These are phyloP conservation scores for Epicauta chinensis DNA, from an alignment of 1,140 invertebrate species.

Conservation along the genomic window DNA sequence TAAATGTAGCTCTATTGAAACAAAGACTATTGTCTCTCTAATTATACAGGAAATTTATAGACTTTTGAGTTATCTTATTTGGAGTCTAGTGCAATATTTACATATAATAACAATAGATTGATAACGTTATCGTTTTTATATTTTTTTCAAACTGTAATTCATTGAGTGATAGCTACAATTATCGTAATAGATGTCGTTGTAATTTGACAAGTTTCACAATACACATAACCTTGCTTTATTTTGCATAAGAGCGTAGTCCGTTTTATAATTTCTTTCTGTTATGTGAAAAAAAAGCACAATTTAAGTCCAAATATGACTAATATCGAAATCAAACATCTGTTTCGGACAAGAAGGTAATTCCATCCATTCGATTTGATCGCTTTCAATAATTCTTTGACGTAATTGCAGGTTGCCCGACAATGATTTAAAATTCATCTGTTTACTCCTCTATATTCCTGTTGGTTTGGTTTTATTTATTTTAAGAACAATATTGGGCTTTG, in stretches of 20 bases:
- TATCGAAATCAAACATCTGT: slow-evolving; percentile 35
- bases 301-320: slow-evolving; percentile 28
- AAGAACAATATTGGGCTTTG: slow-evolving; percentile 44
- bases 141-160: no score
- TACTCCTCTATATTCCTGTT: slow-evolving; percentile 49
- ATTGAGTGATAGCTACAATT: no score
- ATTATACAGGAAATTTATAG: no score
- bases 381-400: slow-evolving; percentile 24
- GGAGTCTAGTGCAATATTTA: no score
- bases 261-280: slow-evolving; percentile 8
- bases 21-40: no score
- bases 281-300: slow-evolving; percentile 5
- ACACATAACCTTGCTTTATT: slow-evolving; percentile 12
- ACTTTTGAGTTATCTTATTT: no score
- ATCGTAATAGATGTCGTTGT: no score
- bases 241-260: slow-evolving; percentile 4
- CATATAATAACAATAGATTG: no score
- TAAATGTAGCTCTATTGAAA: no score
- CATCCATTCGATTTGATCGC: background rate
- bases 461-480: slow-evolving; percentile 46
- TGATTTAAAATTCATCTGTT: slow-evolving; percentile 42
- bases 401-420: slow-evolving; percentile 50
- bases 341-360: slow-evolving; percentile 32
- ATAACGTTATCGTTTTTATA: no score
- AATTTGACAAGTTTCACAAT: no score